Evolutionary conservation across 2,888 invertebrate genomes (phyloP).

Genomic region (Achlya flavicornis): DNA sequence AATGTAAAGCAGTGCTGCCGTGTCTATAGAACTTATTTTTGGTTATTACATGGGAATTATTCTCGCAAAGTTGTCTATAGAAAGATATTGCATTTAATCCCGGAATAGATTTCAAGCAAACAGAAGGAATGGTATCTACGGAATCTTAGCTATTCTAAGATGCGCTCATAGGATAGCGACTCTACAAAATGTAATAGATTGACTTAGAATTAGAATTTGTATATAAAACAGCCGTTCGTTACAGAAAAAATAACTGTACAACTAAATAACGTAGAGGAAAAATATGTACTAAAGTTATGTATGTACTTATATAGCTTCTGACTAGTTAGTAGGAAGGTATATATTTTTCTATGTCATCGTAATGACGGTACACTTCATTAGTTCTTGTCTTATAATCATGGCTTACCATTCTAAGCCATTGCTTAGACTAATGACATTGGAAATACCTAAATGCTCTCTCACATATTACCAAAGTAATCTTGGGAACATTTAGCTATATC

Average conservation of each 20-base stretch:
- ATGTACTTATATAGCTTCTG: neutral
- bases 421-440: neutral
- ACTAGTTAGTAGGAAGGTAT: neutral
- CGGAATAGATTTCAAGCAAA: neutral
- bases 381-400: neutral
- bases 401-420: neutral
- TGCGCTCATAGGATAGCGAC: no score
- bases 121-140: neutral
- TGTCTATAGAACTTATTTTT: slow-evolving; percentile 6
- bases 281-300: no score
- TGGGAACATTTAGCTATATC: no score
- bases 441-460: neutral
- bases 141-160: no score
- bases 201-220: neutral
- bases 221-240: neutral
- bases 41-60: slow-evolving; percentile 9
- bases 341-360: neutral
- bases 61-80: neutral
- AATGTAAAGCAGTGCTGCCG: slow-evolving; percentile 27
- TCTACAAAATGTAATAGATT: neutral
- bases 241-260: neutral
- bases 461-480: no score
- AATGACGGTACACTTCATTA: neutral
- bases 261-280: neutral
- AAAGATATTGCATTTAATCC: neutral